Conservation (phyloP, 2,797 vertebrate species). For the Peromyscus eremicus region DNA sequence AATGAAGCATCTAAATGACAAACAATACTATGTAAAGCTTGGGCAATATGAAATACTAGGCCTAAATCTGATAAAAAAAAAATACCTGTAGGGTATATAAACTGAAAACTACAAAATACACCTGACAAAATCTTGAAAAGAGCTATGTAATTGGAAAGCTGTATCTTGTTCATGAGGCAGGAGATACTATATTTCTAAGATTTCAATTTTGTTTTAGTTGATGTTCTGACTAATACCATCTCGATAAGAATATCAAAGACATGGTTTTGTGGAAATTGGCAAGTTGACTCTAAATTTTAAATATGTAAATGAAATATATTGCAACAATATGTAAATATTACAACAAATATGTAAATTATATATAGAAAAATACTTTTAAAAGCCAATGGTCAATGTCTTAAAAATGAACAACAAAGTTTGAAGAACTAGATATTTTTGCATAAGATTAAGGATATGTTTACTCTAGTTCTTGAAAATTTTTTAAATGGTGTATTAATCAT, state of each 20-base stretch:
- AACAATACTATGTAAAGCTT: neutral
- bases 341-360: too few species aligned
- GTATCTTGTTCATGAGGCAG: neutral
- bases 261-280: neutral
- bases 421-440: neutral
- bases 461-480: neutral
- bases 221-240: neutral
- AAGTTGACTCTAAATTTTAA: slow-evolving; percentile 25
- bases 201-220: neutral
- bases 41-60: neutral
- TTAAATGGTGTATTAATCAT: neutral
- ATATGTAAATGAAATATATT: too few species aligned
- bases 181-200: neutral
- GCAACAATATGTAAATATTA: too few species aligned
- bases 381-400: neutral
- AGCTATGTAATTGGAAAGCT: neutral
- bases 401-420: neutral
- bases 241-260: neutral
- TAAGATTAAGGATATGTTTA: neutral
- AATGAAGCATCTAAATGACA: neutral
- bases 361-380: neutral
- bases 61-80: neutral
- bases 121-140: neutral
- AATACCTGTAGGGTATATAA: neutral
- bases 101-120: neutral